A percentile compares a stretch with the other conserved stretches of the same genome.
These are phyloP conservation scores for Sphaeramia orbicularis DNA, from an alignment of 2,797 vertebrate genomes.

Conservation along the genomic window DNA sequence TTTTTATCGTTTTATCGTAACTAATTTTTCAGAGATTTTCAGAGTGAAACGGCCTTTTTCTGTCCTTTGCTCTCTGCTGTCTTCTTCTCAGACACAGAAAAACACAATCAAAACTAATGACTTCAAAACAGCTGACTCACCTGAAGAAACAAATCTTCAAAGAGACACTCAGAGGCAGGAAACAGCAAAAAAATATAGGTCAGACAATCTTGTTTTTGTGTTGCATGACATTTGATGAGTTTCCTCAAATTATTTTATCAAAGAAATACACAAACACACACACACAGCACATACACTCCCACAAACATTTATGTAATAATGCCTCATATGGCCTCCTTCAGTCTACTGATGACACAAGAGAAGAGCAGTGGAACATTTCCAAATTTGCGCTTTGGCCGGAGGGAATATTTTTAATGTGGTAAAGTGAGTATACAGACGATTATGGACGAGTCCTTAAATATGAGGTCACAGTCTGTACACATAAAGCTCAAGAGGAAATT, in stretches of 20 bases:
- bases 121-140: conserved; percentile 48
- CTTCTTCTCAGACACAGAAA: conserved; percentile 7
- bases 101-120: conserved; percentile 39
- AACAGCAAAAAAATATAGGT: conserved; percentile 28
- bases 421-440: conserved; percentile 26
- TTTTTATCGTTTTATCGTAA: neutral
- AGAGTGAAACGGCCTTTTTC: neutral
- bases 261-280: neutral
- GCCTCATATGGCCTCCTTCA: conserved; percentile 43
- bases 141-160: conserved; percentile 44
- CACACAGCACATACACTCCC: neutral
- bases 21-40: neutral
- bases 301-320: conserved; percentile 28
- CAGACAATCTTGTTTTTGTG: conserved; percentile 25
- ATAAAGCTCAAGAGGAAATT: too few relatives aligned
- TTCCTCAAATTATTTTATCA: conserved; percentile 2
- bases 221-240: conserved; percentile 3
- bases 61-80: conserved; percentile 9
- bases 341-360: conserved; percentile 41
- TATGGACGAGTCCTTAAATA: conserved; percentile 34
- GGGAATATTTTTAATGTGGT: conserved; percentile 50
- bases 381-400: conserved; percentile 39
- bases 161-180: conserved; percentile 29
- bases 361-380: conserved; percentile 49
- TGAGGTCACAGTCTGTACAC: neutral